Evolutionary conservation across 2,113 vertebrate genomes (phyloP).

Genomic region (Grammomys dolichurus): DNA sequence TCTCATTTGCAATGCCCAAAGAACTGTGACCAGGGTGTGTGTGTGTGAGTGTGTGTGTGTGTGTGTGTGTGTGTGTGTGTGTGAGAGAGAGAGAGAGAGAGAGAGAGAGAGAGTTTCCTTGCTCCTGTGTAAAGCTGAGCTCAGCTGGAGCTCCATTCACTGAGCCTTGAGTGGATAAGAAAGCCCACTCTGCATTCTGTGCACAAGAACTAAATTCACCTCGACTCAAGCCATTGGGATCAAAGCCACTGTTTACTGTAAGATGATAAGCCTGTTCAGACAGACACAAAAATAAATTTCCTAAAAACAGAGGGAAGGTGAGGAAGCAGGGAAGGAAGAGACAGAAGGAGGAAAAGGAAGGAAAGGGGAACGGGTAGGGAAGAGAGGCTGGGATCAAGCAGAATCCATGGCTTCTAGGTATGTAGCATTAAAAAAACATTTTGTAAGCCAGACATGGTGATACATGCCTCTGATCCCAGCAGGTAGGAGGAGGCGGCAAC

Average conservation of each 20-base stretch:
- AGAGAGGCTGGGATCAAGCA: background rate
- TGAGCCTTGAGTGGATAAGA: background rate
- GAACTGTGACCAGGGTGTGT: background rate
- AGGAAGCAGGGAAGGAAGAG: too few relatives aligned
- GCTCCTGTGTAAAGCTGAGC: background rate
- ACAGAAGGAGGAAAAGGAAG: too few relatives aligned
- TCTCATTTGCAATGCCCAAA: background rate
- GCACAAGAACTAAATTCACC: background rate
- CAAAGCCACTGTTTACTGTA: background rate
- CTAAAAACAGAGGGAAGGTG: background rate
- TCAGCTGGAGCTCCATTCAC: background rate
- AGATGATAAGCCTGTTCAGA: background rate
- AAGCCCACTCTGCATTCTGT: background rate
- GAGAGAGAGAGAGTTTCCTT: background rate
- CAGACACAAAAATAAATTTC: background rate
- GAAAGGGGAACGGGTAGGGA: too few relatives aligned
- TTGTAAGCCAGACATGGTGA: background rate
- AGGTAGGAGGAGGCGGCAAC: background rate
- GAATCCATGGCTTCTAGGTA: background rate
- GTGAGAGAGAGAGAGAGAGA: background rate
- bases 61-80: background rate
- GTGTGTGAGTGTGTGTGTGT: too few relatives aligned
- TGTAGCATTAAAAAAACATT: background rate
- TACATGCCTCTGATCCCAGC: background rate
- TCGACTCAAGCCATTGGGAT: background rate